Evolutionary conservation across 2,797 vertebrate species (phyloP).

Genomic region (Mustela erminea): DNA sequence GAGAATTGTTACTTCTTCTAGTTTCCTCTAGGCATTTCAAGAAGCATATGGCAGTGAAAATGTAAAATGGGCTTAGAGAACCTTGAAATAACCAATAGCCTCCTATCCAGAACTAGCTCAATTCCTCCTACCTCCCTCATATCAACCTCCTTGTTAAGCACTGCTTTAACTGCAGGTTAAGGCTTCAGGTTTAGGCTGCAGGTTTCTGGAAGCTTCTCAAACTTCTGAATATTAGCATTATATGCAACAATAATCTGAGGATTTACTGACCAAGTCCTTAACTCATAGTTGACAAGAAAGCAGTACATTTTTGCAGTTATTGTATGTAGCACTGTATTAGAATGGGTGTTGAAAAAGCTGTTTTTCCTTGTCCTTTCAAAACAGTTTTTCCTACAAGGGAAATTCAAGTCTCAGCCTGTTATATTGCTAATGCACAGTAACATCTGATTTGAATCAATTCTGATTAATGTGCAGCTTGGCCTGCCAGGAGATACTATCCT

Average conservation of each 20-base stretch:
- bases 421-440: conserved; percentile 51
- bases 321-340: neutral
- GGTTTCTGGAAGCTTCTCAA: neutral
- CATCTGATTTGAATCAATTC: conserved; percentile 46
- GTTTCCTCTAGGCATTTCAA: neutral
- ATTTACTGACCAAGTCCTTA: neutral
- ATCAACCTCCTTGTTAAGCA: neutral
- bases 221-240: neutral
- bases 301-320: conserved; percentile 45
- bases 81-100: neutral
- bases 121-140: neutral
- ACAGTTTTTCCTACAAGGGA: conserved; percentile 66
- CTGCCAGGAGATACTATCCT: neutral
- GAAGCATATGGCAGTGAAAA: neutral
- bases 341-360: conserved; percentile 56
- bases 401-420: conserved; percentile 63
- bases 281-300: conserved; percentile 63
- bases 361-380: conserved; percentile 66
- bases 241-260: neutral
- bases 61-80: neutral
- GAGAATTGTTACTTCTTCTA: neutral
- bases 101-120: neutral
- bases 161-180: neutral
- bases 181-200: neutral
- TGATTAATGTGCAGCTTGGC: conserved; percentile 38